phyloP scores from a whole-genome alignment of 2,797 vertebrate genomes.

The Orestias chungarensis region DNA sequence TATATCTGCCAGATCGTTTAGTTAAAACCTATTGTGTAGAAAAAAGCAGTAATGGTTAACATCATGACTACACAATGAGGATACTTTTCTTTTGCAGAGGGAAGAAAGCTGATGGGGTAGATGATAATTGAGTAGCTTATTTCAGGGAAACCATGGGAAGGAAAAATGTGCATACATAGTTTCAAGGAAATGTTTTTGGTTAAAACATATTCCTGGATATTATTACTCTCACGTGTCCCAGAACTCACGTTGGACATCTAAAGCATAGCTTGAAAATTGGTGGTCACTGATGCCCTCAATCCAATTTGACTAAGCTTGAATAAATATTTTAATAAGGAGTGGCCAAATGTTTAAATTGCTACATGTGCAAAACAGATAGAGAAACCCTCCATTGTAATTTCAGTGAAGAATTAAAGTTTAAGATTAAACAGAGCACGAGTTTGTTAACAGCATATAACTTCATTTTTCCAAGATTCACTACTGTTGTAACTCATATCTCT shows the following conservation, averaged over 20 bases:
- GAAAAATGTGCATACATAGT: neutral
- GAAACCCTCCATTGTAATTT: neutral
- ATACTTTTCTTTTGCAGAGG: neutral
- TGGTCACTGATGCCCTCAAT: neutral
- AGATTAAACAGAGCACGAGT: neutral
- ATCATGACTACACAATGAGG: neutral
- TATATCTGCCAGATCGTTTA: neutral
- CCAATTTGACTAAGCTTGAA: neutral
- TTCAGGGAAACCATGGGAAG: neutral
- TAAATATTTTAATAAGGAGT: no score
- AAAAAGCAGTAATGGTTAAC: neutral
- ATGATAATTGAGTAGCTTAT: neutral
- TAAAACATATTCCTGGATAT: neutral
- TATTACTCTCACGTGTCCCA: neutral
- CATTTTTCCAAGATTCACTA: neutral
- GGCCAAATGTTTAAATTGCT: neutral
- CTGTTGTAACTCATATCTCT: neutral
- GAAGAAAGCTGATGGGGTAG: neutral
- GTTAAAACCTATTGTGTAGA: neutral
- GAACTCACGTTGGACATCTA: neutral
- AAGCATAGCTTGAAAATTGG: neutral
- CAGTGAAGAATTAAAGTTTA: neutral
- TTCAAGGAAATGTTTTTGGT: neutral
- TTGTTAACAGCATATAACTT: neutral
- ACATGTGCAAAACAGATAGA: neutral